Base-by-base conservation (phyloP, 1,140 invertebrate species). In the Trinorchestia longiramus region DNA sequence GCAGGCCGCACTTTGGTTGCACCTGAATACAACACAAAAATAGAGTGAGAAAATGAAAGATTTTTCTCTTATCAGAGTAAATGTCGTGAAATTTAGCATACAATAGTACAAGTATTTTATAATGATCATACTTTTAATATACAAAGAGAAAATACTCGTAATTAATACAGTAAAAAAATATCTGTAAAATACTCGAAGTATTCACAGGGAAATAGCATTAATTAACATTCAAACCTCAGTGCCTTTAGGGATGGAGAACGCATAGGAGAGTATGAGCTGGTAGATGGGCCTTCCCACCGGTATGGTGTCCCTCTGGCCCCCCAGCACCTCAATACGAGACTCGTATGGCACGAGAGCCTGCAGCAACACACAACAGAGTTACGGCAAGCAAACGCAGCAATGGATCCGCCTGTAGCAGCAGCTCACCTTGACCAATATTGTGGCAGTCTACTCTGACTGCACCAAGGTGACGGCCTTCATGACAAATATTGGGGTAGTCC, bases 251-350 rank as follows among this genome's bases (percentile, higher is more conserved):
- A 99, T 97, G 97, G 98, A 98, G 97, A 99, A 98, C 97, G 98
- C 98, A 97, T 99, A 99, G 0, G 98, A 98, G 96, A 99, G 97
- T 95, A 99, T 97, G 77, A 99, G 97, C 97, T 99, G 98, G 97
- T 99, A 99, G 96, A 99, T 99, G 97, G 99, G 99, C 95, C 99
- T 97, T 19, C 98, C 98, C 6, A 98, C 98, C 90, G 99, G 99
- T 94, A 99, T 98, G 1, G 98, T 97, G 97, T 99, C 99, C 95
- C 99, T 98, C 0, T 97, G 95, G 42, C 97, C 97, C 23, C 98
- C 98, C 95, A 99, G 97, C 41, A 96, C 96, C 95, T 96, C 96
- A 42, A 96, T 96, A 62, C 96, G 95, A 87, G 96, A 96, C 43
- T 96, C 96, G 40, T 77, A 62, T 17, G 96, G 96, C 42, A 45